A percentile compares a stretch with the other conserved stretches of the same genome.
phyloP scores from a whole-genome alignment of 2,888 invertebrate species.

The Tryphoninae sp. region DNA sequence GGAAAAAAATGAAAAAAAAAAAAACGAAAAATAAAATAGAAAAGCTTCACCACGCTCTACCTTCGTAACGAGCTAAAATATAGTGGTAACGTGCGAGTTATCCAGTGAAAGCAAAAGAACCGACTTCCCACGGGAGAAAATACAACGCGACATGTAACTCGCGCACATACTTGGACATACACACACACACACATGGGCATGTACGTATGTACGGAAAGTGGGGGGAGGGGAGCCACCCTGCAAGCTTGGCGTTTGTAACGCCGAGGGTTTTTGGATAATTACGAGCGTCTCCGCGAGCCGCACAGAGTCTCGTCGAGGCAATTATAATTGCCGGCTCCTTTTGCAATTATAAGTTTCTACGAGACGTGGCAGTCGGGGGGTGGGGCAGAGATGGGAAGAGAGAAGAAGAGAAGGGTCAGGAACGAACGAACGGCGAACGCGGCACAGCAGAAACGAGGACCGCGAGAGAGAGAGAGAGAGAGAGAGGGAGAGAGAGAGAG shows the following conservation, averaged over 20 bases:
- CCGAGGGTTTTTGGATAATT: slow-evolving; percentile 78
- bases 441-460: slow-evolving; percentile 28
- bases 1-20: too few species aligned
- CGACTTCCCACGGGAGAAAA: not conserved
- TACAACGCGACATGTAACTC: not conserved
- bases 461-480: slow-evolving; percentile 42
- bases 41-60: too few species aligned
- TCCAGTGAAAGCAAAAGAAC: too few species aligned
- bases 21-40: too few species aligned
- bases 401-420: slow-evolving; percentile 36
- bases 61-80: too few species aligned
- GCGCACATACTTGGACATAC: not conserved
- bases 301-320: slow-evolving; percentile 71
- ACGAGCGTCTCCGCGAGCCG: slow-evolving; percentile 76
- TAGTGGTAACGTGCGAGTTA: too few species aligned
- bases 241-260: slow-evolving; percentile 59
- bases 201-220: slow-evolving; percentile 23
- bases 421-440: slow-evolving; percentile 35
- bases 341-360: slow-evolving; percentile 81
- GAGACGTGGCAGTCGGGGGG: slow-evolving; percentile 69
- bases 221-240: slow-evolving; percentile 36
- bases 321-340: slow-evolving; percentile 82
- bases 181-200: not conserved
- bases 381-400: slow-evolving; percentile 25
- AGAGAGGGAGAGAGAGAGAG: slow-evolving; percentile 9